Evolutionary conservation across 2,888 invertebrate species (phyloP), one percentile per base, ranked within the genome.

Genomic region (Agonum fuliginosum): DNA sequence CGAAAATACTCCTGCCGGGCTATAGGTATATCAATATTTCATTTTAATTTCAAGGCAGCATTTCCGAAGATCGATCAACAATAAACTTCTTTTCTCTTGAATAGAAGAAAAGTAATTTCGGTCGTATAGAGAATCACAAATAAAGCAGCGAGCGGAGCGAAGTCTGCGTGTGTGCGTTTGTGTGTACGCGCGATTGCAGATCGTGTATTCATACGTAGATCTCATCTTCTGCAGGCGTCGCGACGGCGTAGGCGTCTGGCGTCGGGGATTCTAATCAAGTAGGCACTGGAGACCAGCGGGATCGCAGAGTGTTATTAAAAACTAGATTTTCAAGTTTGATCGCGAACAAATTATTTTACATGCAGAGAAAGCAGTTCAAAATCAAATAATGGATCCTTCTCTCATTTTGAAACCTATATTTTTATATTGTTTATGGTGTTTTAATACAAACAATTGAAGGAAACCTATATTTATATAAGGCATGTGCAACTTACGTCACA

Each of bases 171-270:
- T 12, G 46, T 17, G 12, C 2, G 10, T 30, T n/a, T 62, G 58
- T 19, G 27, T 30, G 20, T 30, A 62, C 58, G 58, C 58, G 58
- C 58, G 58, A 62, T 62, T 62, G 58, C 58, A 12, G 12, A 62
- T 62, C 58, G 58, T 62, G 30, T 62, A 62, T 62, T 62, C 58
- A 62, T 62, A 62, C 58, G 58, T 30, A 62, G 58, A 62, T 27
- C 27, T 62, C 58, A 62, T 62, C 58, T 62, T n/a, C 27, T 30
- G 30, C 30, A 30, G 30, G 30, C 30, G 30, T 30, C 8, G 30
- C n/a, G n/a, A n/a, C n/a, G n/a, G n/a, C n/a, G n/a, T n/a, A n/a
- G 24, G 54, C 14, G 43, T 43, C 34, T 17, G 58, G 34, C 30
- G 27, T n/a, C 30, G 12, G 12, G 30, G 58, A 30, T 62, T 62